A percentile compares a stretch with the other conserved stretches of the same genome.
phyloP scores from a whole-genome alignment of 2,113 vertebrate genomes.

The Poeciliopsis occidentalis region DNA sequence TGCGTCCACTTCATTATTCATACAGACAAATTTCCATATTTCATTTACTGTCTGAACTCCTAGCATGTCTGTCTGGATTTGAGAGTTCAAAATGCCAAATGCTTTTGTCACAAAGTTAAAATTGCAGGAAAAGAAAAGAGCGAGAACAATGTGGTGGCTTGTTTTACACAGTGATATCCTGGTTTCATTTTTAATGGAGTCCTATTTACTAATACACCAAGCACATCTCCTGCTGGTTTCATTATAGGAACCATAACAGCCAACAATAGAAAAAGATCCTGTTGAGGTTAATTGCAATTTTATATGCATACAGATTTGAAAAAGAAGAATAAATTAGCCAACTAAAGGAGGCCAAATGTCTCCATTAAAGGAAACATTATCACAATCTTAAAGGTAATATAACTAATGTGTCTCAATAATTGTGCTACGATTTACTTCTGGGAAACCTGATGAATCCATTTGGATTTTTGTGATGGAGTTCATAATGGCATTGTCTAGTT shows the following conservation, averaged over 20 bases:
- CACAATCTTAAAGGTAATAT: slow-evolving; percentile 6
- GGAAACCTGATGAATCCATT: not conserved
- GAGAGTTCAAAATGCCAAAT: not conserved
- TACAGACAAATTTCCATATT: not conserved
- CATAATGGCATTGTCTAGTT: not conserved
- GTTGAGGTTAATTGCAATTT: slow-evolving; percentile 28
- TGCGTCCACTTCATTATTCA: not conserved
- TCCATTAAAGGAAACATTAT: not conserved
- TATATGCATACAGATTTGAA: slow-evolving; percentile 3
- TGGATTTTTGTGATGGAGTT: not conserved
- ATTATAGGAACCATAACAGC: slow-evolving; percentile 14
- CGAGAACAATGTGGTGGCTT: not conserved
- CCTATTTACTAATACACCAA: slow-evolving; percentile 14
- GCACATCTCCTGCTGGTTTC: slow-evolving; percentile 11
- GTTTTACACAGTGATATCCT: not conserved
- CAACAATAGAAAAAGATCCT: slow-evolving; percentile 1
- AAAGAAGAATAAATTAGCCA: slow-evolving; percentile 14
- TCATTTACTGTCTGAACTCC: not conserved
- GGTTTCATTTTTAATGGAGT: slow-evolving; percentile 6
- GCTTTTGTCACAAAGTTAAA: not conserved
- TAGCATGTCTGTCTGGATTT: not conserved
- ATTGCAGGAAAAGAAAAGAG: not conserved
- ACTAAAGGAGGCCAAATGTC: slow-evolving; percentile 11
- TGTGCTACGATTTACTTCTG: not conserved
- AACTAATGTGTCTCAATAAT: not conserved